Conservation (phyloP, 1,140 invertebrate species). For the Aphaenogaster floridana region DNA sequence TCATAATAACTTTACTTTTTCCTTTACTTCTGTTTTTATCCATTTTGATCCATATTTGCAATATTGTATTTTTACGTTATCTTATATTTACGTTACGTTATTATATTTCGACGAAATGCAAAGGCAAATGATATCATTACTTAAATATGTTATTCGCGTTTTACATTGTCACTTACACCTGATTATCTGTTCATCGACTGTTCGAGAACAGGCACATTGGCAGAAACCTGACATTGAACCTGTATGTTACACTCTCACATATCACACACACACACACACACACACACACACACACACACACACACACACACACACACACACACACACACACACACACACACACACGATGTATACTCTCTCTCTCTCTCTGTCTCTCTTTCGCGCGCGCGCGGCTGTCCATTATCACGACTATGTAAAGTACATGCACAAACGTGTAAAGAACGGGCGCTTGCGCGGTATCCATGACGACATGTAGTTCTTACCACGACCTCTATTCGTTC, state of each 20-base stretch:
- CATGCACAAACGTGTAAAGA: constrained; percentile 17
- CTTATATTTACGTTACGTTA: not conserved
- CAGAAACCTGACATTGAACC: constrained; percentile 77
- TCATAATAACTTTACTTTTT: not conserved
- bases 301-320: too few species aligned
- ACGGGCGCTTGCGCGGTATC: constrained; percentile 67
- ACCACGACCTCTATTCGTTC: constrained; percentile 73
- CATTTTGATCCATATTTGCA: not conserved
- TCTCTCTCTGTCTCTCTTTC: too few species aligned
- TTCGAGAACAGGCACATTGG: constrained; percentile 38
- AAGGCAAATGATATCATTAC: not conserved
- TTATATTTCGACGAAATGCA: not conserved
- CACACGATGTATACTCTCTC: too few species aligned
- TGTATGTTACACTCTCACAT: not conserved
- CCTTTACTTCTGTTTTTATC: not conserved
- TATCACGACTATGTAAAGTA: constrained; percentile 66
- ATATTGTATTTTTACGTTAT: not conserved
- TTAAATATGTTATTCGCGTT: not conserved
- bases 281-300: not conserved
- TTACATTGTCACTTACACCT: not conserved
- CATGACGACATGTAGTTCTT: constrained; percentile 68
- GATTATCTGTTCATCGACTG: not conserved
- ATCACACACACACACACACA: not conserved
- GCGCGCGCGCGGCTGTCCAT: not conserved
- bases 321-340: not conserved